Evolutionary conservation across 2,888 invertebrate species (phyloP), one percentile per base, ranked within the genome.

Genomic region (Thysanoteuthis rhombus): DNA sequence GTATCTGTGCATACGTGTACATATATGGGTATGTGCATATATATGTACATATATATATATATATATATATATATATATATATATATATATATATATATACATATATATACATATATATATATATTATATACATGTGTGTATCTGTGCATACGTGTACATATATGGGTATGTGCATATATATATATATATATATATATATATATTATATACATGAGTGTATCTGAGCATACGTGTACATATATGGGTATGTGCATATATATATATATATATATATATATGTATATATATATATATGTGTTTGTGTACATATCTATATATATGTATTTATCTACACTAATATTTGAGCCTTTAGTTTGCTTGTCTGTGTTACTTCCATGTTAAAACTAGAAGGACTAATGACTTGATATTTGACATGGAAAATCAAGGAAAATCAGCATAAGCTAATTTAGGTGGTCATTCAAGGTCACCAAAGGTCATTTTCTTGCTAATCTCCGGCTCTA

Each of bases 161-260:
- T 90, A 90, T 90, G n/a, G 10, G n/a, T 90, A 90, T 90, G n/a
- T 90, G n/a, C n/a, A 90, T 90, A 90, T 90, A 90, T 90, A 52
- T 90, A 90, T 90, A 90, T 90, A 90, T 90, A 90, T 90, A 90
- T 90, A 90, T 90, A n/a, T 90, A 90, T 90, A n/a, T 90, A 90
- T 90, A 90, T 28, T n/a, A n/a, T n/a, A n/a, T n/a, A n/a, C n/a
- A n/a, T n/a, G n/a, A n/a, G n/a, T n/a, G n/a, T n/a, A n/a, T n/a
- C 2, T 90, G 25, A 22, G 22, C 25, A 90, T 28, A 90, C 8
- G 2, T 3, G 2, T 6, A 38, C 3, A 38, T 22, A 2, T 38
- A 90, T 90, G n/a, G 2, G n/a, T 90, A n/a, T n/a, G n/a, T n/a
- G 25, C 4, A n/a, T 90, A n/a, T 90, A n/a, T 22, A 90, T 90